Conservation (phyloP, 1,140 invertebrate species). For the Lepidurus apus region DNA sequence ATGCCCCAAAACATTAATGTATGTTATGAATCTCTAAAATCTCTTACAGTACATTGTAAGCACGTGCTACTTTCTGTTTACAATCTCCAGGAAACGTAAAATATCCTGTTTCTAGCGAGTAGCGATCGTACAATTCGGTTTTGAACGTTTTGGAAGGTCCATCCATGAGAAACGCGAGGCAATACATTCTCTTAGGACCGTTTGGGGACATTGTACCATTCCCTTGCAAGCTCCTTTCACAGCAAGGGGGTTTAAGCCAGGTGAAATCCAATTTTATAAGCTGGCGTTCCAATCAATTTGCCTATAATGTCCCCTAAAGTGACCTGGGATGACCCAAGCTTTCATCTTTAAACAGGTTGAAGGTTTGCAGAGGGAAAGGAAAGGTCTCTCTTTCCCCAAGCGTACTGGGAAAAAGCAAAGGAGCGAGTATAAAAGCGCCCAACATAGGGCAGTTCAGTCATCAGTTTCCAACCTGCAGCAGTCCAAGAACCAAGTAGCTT, state of each 20-base stretch:
- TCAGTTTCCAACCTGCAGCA: slow-evolving; percentile 17
- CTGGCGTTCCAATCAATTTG: not conserved
- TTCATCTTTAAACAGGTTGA: slow-evolving; percentile 2
- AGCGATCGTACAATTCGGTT: no score
- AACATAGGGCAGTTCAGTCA: not conserved
- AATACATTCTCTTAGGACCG: no score
- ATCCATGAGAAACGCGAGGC: no score
- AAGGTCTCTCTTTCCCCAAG: not conserved
- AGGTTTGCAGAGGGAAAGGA: not conserved
- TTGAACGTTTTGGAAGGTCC: no score
- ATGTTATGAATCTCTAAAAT: no score
- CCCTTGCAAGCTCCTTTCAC: not conserved
- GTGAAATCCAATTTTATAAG: not conserved
- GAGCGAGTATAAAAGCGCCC: not conserved
- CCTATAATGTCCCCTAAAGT: not conserved
- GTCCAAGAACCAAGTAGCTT: not conserved
- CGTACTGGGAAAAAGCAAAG: not conserved
- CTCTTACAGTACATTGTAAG: no score
- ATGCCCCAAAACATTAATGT: no score
- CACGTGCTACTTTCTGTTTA: no score
- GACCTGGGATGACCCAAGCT: slow-evolving; percentile 7
- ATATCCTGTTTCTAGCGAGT: no score
- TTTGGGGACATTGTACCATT: not conserved
- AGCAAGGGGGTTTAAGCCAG: not conserved
- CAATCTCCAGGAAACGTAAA: no score